These are phyloP conservation scores for Helicorthomorpha holstii DNA, from an alignment of 1,140 invertebrate genomes.

Conservation along the genomic window DNA sequence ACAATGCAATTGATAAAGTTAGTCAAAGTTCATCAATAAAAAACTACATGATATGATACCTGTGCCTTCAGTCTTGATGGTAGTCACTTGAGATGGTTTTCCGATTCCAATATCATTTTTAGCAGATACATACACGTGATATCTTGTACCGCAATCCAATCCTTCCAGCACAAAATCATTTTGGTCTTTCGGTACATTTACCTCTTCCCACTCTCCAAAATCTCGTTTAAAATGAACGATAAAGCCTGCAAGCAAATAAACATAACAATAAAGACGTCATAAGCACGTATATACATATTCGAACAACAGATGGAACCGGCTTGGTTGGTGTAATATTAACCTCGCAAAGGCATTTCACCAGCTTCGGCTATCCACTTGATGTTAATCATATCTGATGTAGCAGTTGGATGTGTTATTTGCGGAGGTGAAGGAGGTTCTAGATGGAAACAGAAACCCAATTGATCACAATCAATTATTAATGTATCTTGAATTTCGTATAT, in stretches of 20 bases:
- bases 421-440: neutral
- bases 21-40: no score
- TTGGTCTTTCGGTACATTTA: slow-evolving; percentile 25
- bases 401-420: neutral
- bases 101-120: slow-evolving; percentile 25
- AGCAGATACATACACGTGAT: slow-evolving; percentile 27
- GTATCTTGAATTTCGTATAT: no score
- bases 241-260: slow-evolving; percentile 19
- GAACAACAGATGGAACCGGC: no score
- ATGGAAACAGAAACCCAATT: no score
- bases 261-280: no score
- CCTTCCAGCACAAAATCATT: slow-evolving; percentile 32
- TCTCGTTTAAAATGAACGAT: slow-evolving; percentile 28
- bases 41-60: slow-evolving; percentile 14
- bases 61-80: slow-evolving; percentile 24
- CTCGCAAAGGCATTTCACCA: neutral
- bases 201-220: slow-evolving; percentile 38
- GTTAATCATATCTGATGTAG: neutral
- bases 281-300: no score
- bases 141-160: slow-evolving; percentile 30
- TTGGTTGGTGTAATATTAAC: neutral
- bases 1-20: no score
- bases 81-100: slow-evolving; percentile 20
- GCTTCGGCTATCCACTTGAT: neutral
- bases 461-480: no score